Conservation (phyloP, 2,113 vertebrate species). For the Microtus pennsylvanicus region DNA sequence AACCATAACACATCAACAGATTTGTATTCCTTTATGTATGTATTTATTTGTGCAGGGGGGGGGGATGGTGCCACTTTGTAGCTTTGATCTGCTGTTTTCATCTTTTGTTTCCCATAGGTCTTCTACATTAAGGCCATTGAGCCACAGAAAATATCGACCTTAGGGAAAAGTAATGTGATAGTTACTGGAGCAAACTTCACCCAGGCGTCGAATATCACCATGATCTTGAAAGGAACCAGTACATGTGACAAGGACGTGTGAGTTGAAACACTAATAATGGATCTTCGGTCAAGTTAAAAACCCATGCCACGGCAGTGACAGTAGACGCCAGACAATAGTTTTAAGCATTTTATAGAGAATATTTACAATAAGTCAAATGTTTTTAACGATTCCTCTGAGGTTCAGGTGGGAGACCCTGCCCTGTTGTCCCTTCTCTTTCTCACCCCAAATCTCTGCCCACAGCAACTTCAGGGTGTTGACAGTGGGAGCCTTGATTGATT, state of each 20-base stretch:
- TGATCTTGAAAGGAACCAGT: slow-evolving; percentile 88
- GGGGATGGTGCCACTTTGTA: slow-evolving; percentile 63
- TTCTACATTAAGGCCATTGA: slow-evolving; percentile 88
- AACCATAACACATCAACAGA: slow-evolving; percentile 58
- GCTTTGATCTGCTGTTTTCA: slow-evolving; percentile 70
- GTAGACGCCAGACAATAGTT: neutral
- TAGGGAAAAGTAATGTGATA: slow-evolving; percentile 90
- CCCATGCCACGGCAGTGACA: neutral
- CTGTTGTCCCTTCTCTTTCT: fast-evolving
- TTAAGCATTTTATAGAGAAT: neutral
- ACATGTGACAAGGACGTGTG: slow-evolving; percentile 89
- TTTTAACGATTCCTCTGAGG: slow-evolving; percentile 2
- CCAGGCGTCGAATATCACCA: slow-evolving; percentile 84
- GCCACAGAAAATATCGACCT: slow-evolving; percentile 89
- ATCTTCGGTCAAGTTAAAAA: slow-evolving; percentile 36
- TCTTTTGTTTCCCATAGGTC: slow-evolving; percentile 84
- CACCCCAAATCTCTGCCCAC: neutral
- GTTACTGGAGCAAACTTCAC: slow-evolving; percentile 91
- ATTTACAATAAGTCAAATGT: slow-evolving; percentile 12
- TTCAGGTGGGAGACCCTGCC: neutral
- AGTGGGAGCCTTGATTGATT: neutral
- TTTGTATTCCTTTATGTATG: neutral
- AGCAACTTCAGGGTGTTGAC: neutral
- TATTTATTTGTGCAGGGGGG: no score
- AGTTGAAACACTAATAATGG: slow-evolving; percentile 79